phyloP scores from a whole-genome alignment of 2,888 invertebrate species.

The Diachrysia chrysitis region DNA sequence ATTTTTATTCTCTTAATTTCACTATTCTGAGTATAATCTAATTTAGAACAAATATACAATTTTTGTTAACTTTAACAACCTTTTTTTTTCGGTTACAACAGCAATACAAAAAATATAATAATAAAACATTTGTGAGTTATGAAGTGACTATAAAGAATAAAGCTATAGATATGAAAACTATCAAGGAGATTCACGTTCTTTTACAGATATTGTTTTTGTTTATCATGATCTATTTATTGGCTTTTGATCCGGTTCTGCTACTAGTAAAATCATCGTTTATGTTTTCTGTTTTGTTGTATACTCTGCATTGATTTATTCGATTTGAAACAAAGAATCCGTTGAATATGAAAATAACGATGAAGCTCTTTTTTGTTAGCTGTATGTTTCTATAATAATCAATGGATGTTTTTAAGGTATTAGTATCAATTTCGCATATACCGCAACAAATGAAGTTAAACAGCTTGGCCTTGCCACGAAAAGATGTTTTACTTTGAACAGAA shows the following conservation, averaged over 20 bases:
- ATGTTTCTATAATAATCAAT: too few species aligned
- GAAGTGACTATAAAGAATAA: too few species aligned
- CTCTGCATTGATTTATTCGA: background rate
- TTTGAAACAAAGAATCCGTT: background rate
- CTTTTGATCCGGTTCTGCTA: slow-evolving; percentile 25
- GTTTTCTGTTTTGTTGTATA: slow-evolving; percentile 2
- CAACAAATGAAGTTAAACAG: too few species aligned
- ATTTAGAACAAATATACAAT: too few species aligned
- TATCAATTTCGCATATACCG: too few species aligned
- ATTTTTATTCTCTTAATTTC: slow-evolving; percentile 6
- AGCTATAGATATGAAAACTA: slow-evolving; percentile 12
- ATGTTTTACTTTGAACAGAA: too few species aligned
- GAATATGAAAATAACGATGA: background rate
- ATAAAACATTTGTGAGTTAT: too few species aligned
- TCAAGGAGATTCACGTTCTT: slow-evolving; percentile 24
- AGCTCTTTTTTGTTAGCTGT: background rate
- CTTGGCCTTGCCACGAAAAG: too few species aligned
- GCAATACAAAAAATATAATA: too few species aligned
- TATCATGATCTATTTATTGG: slow-evolving; percentile 27
- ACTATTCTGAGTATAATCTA: background rate
- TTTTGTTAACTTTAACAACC: too few species aligned
- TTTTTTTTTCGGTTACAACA: too few species aligned
- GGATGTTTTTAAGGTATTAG: too few species aligned
- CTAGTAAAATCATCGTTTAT: slow-evolving; percentile 18
- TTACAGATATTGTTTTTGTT: slow-evolving; percentile 25